A percentile compares a stretch with the other conserved stretches of the same genome.
These are phyloP conservation scores for Bombus balteatus DNA, from an alignment of 1,140 invertebrate genomes.

Conservation along the genomic window DNA sequence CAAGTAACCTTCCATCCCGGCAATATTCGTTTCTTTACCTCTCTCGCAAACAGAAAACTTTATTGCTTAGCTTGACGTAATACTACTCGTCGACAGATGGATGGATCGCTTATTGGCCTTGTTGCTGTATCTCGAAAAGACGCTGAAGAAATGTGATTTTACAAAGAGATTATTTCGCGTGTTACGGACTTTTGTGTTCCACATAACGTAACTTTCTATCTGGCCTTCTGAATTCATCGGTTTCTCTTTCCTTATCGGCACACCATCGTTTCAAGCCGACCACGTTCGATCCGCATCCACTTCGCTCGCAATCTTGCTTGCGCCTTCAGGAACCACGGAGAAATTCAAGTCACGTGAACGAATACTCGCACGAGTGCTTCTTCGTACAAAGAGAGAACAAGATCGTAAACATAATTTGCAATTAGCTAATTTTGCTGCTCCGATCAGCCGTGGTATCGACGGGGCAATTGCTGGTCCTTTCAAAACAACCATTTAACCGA, in stretches of 20 bases:
- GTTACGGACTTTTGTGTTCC: neutral
- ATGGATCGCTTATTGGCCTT: conserved; percentile 12
- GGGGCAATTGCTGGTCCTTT: neutral
- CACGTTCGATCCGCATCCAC: conserved; percentile 20
- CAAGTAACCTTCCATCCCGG: neutral
- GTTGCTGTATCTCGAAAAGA: neutral
- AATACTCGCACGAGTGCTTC: neutral
- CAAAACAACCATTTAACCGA: neutral
- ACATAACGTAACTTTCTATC: neutral
- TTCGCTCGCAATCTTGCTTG: neutral
- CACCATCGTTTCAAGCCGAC: conserved; percentile 13
- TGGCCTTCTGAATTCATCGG: neutral
- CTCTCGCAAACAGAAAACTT: neutral
- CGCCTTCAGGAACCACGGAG: neutral
- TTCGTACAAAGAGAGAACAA: neutral
- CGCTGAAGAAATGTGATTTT: conserved; percentile 9
- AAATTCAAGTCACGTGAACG: conserved; percentile 27
- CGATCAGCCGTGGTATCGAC: neutral
- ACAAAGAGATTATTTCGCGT: neutral
- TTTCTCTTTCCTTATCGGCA: neutral
- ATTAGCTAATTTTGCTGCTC: conserved; percentile 13
- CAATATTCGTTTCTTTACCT: neutral
- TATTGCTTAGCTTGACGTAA: conserved; percentile 29
- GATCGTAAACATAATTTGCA: conserved; percentile 26
- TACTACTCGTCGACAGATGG: conserved; percentile 1